Conservation (phyloP, 2,113 vertebrate species). For the Okapia johnstoni region DNA sequence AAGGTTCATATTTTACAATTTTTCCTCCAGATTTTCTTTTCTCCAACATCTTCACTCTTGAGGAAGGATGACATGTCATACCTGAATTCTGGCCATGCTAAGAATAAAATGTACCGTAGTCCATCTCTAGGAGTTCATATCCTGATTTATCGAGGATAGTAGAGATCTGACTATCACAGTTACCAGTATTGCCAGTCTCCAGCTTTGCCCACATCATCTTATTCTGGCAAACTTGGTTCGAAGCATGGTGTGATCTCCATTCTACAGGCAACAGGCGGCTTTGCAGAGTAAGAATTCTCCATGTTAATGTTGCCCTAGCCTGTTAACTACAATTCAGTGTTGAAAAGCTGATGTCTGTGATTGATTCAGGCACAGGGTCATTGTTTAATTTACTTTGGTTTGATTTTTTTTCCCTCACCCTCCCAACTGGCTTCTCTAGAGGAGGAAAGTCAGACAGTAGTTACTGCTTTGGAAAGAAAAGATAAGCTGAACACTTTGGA, state of each 20-base stretch:
- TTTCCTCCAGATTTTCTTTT: neutral
- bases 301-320: constrained; percentile 36
- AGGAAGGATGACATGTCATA: neutral
- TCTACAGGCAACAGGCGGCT: constrained; percentile 59
- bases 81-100: neutral
- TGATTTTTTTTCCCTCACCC: constrained; percentile 49
- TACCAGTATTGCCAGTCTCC: neutral
- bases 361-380: constrained; percentile 72
- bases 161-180: neutral
- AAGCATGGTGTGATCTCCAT: constrained; percentile 9
- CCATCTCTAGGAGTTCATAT: neutral
- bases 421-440: constrained; percentile 54
- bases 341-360: constrained; percentile 71
- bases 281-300: constrained; percentile 59
- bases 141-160: neutral
- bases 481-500: constrained; percentile 68
- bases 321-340: constrained; percentile 64
- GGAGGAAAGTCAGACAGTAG: constrained; percentile 64
- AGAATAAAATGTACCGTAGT: neutral
- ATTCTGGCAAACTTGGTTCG: neutral
- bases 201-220: neutral
- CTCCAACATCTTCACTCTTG: neutral
- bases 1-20: neutral
- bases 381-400: constrained; percentile 73
- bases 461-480: constrained; percentile 63